These are phyloP conservation scores for Clivina fossor DNA, from an alignment of 2,888 invertebrate genomes.

Conservation along the genomic window DNA sequence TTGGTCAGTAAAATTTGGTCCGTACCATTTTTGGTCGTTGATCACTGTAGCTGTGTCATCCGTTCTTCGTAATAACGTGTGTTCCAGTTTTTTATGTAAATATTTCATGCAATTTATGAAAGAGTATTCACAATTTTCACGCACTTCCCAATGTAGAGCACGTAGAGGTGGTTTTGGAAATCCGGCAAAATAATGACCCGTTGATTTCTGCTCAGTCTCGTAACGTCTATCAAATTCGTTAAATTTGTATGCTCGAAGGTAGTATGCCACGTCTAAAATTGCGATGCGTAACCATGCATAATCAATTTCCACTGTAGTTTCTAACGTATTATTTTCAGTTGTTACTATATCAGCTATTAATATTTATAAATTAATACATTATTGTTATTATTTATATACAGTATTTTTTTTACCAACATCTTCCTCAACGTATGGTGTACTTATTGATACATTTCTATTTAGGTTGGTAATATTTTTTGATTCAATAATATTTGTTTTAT, in stretches of 20 bases:
- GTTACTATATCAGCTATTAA: too few relatives aligned
- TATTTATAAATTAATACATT: too few relatives aligned
- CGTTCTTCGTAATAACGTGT: constrained; percentile 53
- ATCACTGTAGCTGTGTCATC: constrained; percentile 58
- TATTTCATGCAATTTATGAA: constrained; percentile 62
- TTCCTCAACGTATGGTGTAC: too few relatives aligned
- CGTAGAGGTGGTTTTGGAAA: constrained; percentile 62
- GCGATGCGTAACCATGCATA: constrained; percentile 53
- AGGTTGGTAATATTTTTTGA: too few relatives aligned
- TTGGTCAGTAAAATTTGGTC: constrained; percentile 48
- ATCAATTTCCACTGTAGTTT: constrained; percentile 26
- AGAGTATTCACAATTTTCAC: constrained; percentile 57
- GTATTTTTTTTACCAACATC: too few relatives aligned
- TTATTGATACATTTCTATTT: too few relatives aligned
- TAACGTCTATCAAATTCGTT: constrained; percentile 63
- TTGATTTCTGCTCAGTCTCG: too few relatives aligned
- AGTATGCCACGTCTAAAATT: constrained; percentile 62
- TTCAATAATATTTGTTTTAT: too few relatives aligned
- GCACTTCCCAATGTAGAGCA: constrained; percentile 64
- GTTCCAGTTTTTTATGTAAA: constrained; percentile 52
- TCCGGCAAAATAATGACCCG: constrained; percentile 48
- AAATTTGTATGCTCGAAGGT: constrained; percentile 64
- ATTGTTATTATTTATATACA: too few relatives aligned
- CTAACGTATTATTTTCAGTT: too few relatives aligned
- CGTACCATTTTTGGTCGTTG: constrained; percentile 55